phyloP scores from a whole-genome alignment of 2,888 invertebrate species.

The Chouioia cunea region DNA sequence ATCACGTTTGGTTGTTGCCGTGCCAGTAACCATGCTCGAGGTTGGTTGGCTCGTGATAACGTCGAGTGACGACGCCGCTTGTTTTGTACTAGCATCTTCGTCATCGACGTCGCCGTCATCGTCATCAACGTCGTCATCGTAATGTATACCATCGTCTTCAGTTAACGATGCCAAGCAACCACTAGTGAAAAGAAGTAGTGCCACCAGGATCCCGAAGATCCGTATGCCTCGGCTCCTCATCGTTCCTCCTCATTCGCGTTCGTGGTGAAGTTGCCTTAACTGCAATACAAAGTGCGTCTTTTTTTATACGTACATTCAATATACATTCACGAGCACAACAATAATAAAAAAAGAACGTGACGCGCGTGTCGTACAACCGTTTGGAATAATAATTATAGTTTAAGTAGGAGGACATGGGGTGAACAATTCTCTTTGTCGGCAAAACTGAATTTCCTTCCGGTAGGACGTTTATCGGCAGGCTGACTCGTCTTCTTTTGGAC shows the following conservation, averaged over 20 bases:
- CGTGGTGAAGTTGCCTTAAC: conserved; percentile 61
- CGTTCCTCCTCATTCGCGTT: conserved; percentile 43
- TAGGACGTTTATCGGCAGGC: neutral
- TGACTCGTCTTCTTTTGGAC: neutral
- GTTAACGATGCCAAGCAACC: neutral
- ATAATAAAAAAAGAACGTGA: too few relatives aligned
- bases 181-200: neutral
- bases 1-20: conserved; percentile 55
- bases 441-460: neutral
- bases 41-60: neutral
- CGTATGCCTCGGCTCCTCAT: conserved; percentile 45
- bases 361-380: neutral
- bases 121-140: too few relatives aligned
- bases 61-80: conserved; percentile 27
- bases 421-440: neutral
- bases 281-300: too few relatives aligned
- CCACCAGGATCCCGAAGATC: conserved; percentile 61
- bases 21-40: conserved; percentile 50
- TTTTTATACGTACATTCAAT: conserved; percentile 37
- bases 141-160: neutral
- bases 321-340: neutral
- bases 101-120: neutral
- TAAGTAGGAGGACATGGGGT: neutral
- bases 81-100: conserved; percentile 11
- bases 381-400: too few relatives aligned